Base-by-base conservation (phyloP, 2,797 vertebrate species). In the Delichon dasypus region DNA sequence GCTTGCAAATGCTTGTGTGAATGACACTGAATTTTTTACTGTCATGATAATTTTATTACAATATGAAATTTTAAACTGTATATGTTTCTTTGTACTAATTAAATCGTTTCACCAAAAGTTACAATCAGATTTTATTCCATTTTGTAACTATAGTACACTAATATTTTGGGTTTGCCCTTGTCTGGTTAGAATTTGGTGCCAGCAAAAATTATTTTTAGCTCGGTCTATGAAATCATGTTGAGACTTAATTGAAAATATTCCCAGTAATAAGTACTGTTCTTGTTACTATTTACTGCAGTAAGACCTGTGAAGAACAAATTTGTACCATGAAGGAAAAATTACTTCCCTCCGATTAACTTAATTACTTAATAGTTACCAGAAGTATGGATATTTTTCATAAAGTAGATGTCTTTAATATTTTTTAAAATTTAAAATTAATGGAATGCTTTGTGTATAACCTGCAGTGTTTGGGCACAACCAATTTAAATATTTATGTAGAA, bases 221-320 rank as follows among this genome's bases (percentile, higher is more conserved):
- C 21, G 5, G 79, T 71, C 85, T 85, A 17, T 77, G 75, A 89
- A 85, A 91, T 85, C 68, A 67, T 29, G n/a, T 76, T 88, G 32
- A 85, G 61, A 89, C 68, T 91, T 95, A 89, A 93, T 77, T 94
- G 91, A 95, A 89, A 91, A 74, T 88, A 95, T 67, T 89, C 88
- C 64, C 48, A 83, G 60, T 77, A 88, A 71, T 91, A 91, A 83
- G 75, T 85, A 79, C 57, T 91, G n/a, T 55, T 93, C 79, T 80
- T 80, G 48, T 72, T 82, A n/a, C 76, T 85, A 45, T 76, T 83
- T 64, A 32, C 76, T 89, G 27, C 79, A 67, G 13, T 80, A 80
- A 75, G 53, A 91, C 53, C 65, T 88, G 72, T 80, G 42, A 91
- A 70, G 73, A 86, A 78, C 16, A 83, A 70, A 85, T 67, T 60